These are phyloP conservation scores for Rapana venosa DNA, from an alignment of 2,888 invertebrate species.

Conservation along the genomic window DNA sequence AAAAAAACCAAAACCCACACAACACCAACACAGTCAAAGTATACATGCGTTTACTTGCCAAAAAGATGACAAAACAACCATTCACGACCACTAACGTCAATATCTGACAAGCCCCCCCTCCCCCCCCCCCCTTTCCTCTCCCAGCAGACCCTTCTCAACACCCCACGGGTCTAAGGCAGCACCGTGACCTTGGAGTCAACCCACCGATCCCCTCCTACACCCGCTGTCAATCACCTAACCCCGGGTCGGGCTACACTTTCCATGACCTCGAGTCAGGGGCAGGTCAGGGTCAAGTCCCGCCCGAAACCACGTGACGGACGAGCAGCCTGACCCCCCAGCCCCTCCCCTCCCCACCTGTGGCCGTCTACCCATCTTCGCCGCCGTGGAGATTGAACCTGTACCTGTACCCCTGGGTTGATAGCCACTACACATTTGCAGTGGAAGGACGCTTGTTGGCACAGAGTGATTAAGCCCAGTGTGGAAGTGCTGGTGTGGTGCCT, in stretches of 20 bases:
- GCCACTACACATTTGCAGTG: slow-evolving; percentile 86
- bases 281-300: slow-evolving; percentile 4
- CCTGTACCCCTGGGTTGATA: slow-evolving; percentile 89
- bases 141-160: slow-evolving; percentile 11
- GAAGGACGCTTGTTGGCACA: slow-evolving; percentile 73
- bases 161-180: neutral
- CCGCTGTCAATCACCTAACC: slow-evolving; percentile 82
- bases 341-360: slow-evolving; percentile 85
- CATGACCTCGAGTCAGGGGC: slow-evolving; percentile 77
- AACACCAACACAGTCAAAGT: too few species aligned
- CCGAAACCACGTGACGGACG: slow-evolving; percentile 48
- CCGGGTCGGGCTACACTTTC: slow-evolving; percentile 88
- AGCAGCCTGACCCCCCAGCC: slow-evolving; percentile 84
- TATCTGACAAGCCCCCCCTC: neutral
- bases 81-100: neutral
- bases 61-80: too few species aligned
- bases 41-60: too few species aligned
- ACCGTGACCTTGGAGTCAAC: slow-evolving; percentile 7
- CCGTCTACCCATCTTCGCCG: slow-evolving; percentile 83
- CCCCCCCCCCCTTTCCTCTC: neutral
- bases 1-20: too few species aligned
- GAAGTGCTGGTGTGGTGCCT: too few species aligned
- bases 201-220: slow-evolving; percentile 36
- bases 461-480: too few species aligned
- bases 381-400: slow-evolving; percentile 85